Evolutionary conservation across 1,140 invertebrate species (phyloP), one percentile per base, ranked within the genome.

Genomic region (Neodiprion lecontei): DNA sequence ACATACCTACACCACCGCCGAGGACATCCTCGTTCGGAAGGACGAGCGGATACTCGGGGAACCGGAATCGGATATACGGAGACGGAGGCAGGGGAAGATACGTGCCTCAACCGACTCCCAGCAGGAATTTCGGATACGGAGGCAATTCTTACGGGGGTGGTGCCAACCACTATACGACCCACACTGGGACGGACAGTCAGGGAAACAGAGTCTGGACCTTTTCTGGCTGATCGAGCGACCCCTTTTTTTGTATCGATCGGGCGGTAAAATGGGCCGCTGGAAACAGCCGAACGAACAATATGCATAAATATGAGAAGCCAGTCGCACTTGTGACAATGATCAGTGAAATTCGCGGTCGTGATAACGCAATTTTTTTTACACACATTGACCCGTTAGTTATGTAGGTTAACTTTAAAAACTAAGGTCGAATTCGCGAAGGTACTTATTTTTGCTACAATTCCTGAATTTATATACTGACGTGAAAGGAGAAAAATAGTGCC

Each of bases 141-240:
- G 74, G 70, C 69, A 72, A 49, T 67, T 40, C 17, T 23, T 69
- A 71, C 11, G 79, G 48, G 67, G 72, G 78, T 72, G 78, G 47
- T 73, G 80, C 73, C 9, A 78, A 78, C 69, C 80, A 84, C 76
- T 85, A 86, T 73, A 72, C 77, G 3, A 83, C 80, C n/a, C 84
- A 85, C 65, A 82, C 82, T 23, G 76, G 73, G 9, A 70, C 77
- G 9, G 84, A 87, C 69, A 73, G 73, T 7, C 75, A 79, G 0
- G 86, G 86, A 8, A 86, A 86, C 71, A 78, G 80, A 75, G 75
- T 85, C 17, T 87, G 84, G 84, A 86, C 76, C 17, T 87, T 87
- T 67, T 84, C 84, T 7, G 75, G 82, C 14, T 83, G 78, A 72
- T 69, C 40, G 4, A 40, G 28, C 53, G 53, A 17, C 5, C 53